Conservation (phyloP, 2,113 vertebrate species). For the Tachysurus vachellii region DNA sequence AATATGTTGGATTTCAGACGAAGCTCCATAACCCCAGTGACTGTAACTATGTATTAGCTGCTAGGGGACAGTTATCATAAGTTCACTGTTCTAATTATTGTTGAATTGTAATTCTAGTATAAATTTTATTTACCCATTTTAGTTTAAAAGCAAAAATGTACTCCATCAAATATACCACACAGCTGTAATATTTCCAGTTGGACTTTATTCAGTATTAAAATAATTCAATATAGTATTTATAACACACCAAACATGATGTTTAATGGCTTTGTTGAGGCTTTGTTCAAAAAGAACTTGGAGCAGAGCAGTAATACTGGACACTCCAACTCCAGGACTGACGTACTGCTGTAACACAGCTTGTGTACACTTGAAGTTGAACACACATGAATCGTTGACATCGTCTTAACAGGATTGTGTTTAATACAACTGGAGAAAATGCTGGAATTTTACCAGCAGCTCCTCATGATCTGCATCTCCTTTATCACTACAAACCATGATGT, state of each 20-base stretch:
- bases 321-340: conserved; percentile 81
- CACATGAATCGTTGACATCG: background rate
- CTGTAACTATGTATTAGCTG: background rate
- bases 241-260: background rate
- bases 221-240: background rate
- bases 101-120: background rate
- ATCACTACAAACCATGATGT: conserved; percentile 82
- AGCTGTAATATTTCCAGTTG: background rate
- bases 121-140: background rate
- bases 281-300: conserved; percentile 69
- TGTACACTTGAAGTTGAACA: conserved; percentile 23
- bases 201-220: conserved; percentile 1
- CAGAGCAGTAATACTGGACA: conserved; percentile 83
- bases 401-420: background rate
- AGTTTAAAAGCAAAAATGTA: background rate
- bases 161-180: background rate
- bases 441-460: conserved; percentile 72
- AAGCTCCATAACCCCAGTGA: background rate
- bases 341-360: conserved; percentile 78
- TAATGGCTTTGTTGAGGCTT: background rate
- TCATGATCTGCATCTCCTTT: conserved; percentile 80
- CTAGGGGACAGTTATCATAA: background rate
- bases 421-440: background rate
- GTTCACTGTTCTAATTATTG: background rate
- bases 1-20: background rate